phyloP scores from a whole-genome alignment of 2,113 vertebrate species.

The Calyptomena viridis region DNA sequence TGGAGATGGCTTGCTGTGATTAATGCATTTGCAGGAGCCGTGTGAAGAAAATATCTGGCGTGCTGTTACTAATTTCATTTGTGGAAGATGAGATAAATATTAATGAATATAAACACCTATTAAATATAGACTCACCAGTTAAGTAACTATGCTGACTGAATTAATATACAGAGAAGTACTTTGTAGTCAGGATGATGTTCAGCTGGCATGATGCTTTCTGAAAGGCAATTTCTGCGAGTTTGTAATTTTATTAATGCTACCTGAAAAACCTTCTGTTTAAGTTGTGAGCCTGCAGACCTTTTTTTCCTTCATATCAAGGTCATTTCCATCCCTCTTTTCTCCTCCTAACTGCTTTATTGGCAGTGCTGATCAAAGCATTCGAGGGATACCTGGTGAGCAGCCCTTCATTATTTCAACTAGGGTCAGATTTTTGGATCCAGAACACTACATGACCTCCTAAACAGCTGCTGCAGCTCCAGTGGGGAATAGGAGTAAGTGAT shows the following conservation, averaged over 20 bases:
- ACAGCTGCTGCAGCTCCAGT: background rate
- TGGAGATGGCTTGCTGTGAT: background rate
- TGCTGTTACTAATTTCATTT: slow-evolving; percentile 16
- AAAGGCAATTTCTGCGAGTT: background rate
- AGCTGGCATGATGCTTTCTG: background rate
- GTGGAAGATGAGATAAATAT: slow-evolving; percentile 14
- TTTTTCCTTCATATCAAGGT: background rate
- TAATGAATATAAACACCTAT: background rate
- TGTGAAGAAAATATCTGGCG: background rate
- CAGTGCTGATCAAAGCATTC: rapidly evolving
- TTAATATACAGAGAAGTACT: background rate
- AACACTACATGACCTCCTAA: background rate
- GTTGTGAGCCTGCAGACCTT: background rate
- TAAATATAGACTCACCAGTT: background rate
- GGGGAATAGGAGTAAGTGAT: background rate
- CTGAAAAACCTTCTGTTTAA: background rate
- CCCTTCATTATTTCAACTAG: background rate
- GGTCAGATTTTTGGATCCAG: background rate
- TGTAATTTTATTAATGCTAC: background rate
- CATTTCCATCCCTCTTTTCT: background rate
- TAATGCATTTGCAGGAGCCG: background rate
- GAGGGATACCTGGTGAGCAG: background rate
- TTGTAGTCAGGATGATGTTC: background rate
- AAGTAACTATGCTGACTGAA: background rate
- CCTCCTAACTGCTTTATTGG: background rate